Evolutionary conservation across 2,888 invertebrate genomes (phyloP), one percentile per base, ranked within the genome.

Genomic region (Drosophila quasianomalipes): DNA sequence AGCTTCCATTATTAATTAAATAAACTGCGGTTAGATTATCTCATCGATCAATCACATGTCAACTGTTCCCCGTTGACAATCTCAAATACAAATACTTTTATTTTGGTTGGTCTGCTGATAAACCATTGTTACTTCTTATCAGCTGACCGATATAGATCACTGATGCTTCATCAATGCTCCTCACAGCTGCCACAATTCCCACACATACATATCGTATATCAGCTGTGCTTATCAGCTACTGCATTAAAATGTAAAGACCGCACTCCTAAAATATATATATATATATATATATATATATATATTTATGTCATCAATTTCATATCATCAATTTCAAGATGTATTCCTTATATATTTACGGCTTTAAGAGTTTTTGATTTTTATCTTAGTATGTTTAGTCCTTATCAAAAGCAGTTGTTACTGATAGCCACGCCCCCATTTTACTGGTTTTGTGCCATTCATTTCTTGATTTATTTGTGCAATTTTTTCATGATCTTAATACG

Each of bases 31-130:
- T 35, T 51, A 54, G 49, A 31, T 55, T 55, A 39, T 68, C 68
- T 33, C 68, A 69, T 55, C 39, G 51, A 55, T 68, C 68, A 68
- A 51, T n/a, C 47, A 39, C 19, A 9, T 68, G 68, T n/a, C 53
- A 67, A 35, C 14, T 16, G 59, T 9, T 28, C 9, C 49, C 59
- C 14, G 26, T 52, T 4, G 22, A 4, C 19, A 52, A 41, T 28
- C 22, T 14, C 14, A 19, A 28, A 60, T 7, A 28, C 35, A 26
- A 22, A 30, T 49, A 6, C 14, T 19, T 51, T 9, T 33, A 44
- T 26, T 5, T 33, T 51, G 26, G 31, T 31, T 16, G 41, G 16
- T 10, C n/a, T 41, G 30, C 58, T 44, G 58, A 44, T 64, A 28
- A 51, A 49, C 37, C 37, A 37, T 12, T 28, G 6, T 35, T n/a